Conservation (phyloP, 2,113 vertebrate species). For the Tympanuchus pallidicinctus region DNA sequence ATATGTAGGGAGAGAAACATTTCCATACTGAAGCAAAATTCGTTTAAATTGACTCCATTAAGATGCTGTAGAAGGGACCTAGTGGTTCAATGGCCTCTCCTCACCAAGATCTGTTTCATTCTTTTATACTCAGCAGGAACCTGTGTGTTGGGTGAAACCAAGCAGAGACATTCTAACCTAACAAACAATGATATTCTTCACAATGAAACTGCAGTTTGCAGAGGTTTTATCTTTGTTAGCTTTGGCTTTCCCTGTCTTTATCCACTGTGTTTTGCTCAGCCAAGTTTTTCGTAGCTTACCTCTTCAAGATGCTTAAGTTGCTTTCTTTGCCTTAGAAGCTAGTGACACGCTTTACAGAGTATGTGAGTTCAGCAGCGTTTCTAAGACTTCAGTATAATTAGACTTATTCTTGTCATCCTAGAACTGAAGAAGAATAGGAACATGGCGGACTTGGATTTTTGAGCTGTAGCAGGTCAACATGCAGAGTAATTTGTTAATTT, state of each 20-base stretch:
- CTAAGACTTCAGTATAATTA: not conserved
- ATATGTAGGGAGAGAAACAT: not conserved
- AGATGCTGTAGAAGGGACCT: not conserved
- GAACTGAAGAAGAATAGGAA: not conserved
- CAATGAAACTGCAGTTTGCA: not conserved
- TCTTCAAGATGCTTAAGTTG: not conserved
- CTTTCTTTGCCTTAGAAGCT: not conserved
- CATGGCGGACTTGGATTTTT: not conserved
- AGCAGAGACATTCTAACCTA: not conserved
- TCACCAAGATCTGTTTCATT: not conserved
- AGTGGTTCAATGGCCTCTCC: not conserved
- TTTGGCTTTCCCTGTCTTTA: not conserved
- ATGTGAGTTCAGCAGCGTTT: not conserved
- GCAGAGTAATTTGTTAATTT: not conserved
- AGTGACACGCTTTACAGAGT: not conserved
- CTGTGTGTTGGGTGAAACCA: not conserved
- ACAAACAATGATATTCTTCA: not conserved
- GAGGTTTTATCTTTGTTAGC: not conserved
- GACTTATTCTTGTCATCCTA: not conserved
- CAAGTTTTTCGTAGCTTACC: not conserved
- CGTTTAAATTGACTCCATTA: not conserved
- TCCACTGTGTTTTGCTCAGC: not conserved
- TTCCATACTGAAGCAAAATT: not conserved
- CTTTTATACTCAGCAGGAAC: not conserved
- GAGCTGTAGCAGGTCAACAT: not conserved